Evolutionary conservation across 2,113 vertebrate genomes (phyloP), one percentile per base, ranked within the genome.

Genomic region (Thamnaconus septentrionalis): DNA sequence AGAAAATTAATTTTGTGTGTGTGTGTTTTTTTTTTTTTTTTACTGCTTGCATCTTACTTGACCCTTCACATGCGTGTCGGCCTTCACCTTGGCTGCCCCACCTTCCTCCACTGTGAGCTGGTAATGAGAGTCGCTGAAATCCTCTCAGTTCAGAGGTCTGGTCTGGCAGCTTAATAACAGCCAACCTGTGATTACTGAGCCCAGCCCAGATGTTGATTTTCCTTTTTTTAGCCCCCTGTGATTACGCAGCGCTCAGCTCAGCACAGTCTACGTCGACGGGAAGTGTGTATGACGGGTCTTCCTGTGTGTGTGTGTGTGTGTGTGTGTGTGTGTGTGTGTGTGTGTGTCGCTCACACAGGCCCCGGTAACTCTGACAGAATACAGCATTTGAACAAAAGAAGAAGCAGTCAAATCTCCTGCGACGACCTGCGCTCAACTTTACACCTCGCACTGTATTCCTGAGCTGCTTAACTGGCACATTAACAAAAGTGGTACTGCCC

Each of bases 151-250:
- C 65, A 45, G 61, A 78, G 72, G 69, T 84, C 71, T 72, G 9
- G 39, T 67, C 68, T 75, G 63, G 57, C 73, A 76, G 72, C 67
- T 87, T 88, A 89, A 88, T 88, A 89, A 84, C 79, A 81, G 69
- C 66, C 73, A 75, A 83, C 86, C 82, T 89, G 83, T 84, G 87
- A 91, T 91, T 90, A 88, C 81, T 74, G 79, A 72, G 78, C 73
- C 80, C 75, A 48, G 72, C 53, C 83, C 88, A 91, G 83, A 90
- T 88, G 86, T 84, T 80, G 75, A 89, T 81, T 89, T 88, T 89
- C 85, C 83, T 76, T 81, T 81, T 46, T 85, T 82, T 84, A 86
- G 85, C 43, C 66, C 84, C 59, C 75, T 86, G 60, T 87, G 81
- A 89, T 90, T 88, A 87, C 64, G 64, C 72, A 2, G 43, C 55